Conservation (phyloP, 2,888 invertebrate species). For the Drosophila pseudotakahashii region DNA sequence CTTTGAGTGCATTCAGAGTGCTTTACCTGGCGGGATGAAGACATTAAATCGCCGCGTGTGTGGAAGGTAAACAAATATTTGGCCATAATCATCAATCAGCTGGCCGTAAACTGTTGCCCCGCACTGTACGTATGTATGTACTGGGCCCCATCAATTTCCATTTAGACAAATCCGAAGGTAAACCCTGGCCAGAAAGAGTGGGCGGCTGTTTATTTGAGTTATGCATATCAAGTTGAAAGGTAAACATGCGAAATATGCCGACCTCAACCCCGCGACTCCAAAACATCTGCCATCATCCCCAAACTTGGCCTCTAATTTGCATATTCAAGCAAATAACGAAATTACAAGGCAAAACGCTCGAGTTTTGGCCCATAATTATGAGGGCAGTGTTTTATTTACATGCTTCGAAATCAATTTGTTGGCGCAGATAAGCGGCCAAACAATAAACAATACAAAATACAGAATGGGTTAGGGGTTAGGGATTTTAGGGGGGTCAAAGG, state of each 20-base stretch:
- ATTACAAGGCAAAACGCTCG: conserved; percentile 50
- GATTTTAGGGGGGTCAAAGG: background rate
- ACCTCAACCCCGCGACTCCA: background rate
- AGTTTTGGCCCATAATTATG: conserved; percentile 62
- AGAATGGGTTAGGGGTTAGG: background rate
- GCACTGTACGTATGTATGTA: conserved; percentile 5
- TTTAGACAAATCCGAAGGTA: conserved; percentile 41
- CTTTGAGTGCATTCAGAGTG: background rate
- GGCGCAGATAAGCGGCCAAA: conserved; percentile 61
- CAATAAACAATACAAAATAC: conserved; percentile 46
- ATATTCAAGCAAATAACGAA: conserved; percentile 27
- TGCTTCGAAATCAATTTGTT: conserved; percentile 70
- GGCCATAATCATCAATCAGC: conserved; percentile 38
- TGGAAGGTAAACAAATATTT: conserved; percentile 34
- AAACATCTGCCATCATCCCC: conserved; percentile 3
- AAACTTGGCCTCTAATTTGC: conserved; percentile 59
- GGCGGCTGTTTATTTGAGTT: conserved; percentile 50
- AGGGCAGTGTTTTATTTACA: conserved; percentile 43
- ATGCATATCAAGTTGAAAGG: conserved; percentile 52
- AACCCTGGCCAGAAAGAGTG: conserved; percentile 16
- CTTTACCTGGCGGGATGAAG: background rate
- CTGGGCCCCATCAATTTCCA: conserved; percentile 25
- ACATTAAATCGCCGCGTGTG: background rate
- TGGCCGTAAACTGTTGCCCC: conserved; percentile 20
- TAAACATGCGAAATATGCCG: conserved; percentile 51